A percentile compares a stretch with the other conserved stretches of the same genome.
Conservation (phyloP, 2,797 vertebrate species). For the Pseudochaenichthys georgianus region DNA sequence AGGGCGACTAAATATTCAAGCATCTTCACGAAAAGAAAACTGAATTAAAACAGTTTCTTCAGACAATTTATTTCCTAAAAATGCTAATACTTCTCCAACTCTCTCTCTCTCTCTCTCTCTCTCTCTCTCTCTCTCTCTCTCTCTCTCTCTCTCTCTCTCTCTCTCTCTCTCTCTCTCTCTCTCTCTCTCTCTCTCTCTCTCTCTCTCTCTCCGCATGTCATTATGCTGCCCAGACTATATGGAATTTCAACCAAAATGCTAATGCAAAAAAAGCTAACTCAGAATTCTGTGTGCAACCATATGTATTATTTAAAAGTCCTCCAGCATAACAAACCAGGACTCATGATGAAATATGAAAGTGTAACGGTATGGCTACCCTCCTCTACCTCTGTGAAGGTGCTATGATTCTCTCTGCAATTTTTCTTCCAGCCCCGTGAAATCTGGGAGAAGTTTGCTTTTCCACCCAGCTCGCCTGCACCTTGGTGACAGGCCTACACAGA, state of each 20-base stretch:
- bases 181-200: not conserved
- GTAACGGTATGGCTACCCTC: not conserved
- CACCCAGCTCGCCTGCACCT: constrained; percentile 66
- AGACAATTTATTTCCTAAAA: not conserved
- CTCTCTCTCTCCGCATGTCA: not conserved
- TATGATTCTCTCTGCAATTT: constrained; percentile 43
- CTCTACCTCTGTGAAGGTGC: constrained; percentile 33
- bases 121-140: not conserved
- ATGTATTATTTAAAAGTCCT: constrained; percentile 2
- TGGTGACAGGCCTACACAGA: constrained; percentile 68
- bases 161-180: not conserved
- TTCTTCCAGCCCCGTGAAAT: constrained; percentile 57
- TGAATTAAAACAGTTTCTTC: not conserved
- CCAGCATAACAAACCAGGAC: constrained; percentile 6
- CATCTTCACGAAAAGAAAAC: not conserved
- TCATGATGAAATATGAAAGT: constrained; percentile 19
- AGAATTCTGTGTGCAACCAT: not conserved
- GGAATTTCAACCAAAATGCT: not conserved
- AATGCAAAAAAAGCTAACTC: constrained; percentile 3
- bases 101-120: not conserved
- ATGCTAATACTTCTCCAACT: not conserved
- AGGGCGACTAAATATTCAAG: not conserved
- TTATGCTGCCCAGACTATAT: not conserved
- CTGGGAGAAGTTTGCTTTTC: constrained; percentile 77
- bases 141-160: not conserved